These are phyloP conservation scores for Xestia ashworthii DNA, from an alignment of 2,888 invertebrate genomes.

Conservation along the genomic window DNA sequence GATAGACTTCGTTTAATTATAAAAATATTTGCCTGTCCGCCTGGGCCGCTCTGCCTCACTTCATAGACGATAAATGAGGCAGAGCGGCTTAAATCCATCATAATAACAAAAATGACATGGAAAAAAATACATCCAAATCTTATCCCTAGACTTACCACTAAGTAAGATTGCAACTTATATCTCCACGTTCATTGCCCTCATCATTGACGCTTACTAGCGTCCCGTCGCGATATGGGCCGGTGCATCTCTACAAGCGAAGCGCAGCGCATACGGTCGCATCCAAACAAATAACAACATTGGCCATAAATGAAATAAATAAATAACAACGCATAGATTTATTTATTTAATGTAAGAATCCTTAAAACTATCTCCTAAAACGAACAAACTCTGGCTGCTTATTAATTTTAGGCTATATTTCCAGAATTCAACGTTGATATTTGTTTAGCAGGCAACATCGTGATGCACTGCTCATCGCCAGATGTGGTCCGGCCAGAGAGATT, in stretches of 20 bases:
- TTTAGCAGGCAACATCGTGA: not conserved
- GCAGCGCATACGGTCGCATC: not conserved
- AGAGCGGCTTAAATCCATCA: constrained; percentile 40
- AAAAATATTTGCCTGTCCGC: constrained; percentile 24
- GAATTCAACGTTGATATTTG: not conserved
- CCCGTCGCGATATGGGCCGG: not conserved
- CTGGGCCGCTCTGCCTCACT: constrained; percentile 42
- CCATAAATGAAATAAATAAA: not conserved
- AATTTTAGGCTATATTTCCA: not conserved
- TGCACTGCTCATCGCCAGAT: not conserved
- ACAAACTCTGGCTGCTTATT: not conserved
- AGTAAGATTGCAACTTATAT: constrained; percentile 36
- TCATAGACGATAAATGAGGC: constrained; percentile 17
- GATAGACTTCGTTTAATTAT: constrained; percentile 16
- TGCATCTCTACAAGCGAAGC: not conserved
- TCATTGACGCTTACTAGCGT: not conserved
- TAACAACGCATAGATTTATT: not conserved
- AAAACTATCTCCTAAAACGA: not conserved
- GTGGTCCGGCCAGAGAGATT: not conserved
- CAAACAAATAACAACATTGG: constrained; percentile 3
- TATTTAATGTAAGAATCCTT: not conserved
- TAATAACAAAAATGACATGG: constrained; percentile 7
- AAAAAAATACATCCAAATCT: constrained; percentile 39
- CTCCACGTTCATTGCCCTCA: constrained; percentile 2
- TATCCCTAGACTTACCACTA: constrained; percentile 39